Conservation (phyloP, 2,113 vertebrate genomes). For the Cyprichromis sp. region DNA sequence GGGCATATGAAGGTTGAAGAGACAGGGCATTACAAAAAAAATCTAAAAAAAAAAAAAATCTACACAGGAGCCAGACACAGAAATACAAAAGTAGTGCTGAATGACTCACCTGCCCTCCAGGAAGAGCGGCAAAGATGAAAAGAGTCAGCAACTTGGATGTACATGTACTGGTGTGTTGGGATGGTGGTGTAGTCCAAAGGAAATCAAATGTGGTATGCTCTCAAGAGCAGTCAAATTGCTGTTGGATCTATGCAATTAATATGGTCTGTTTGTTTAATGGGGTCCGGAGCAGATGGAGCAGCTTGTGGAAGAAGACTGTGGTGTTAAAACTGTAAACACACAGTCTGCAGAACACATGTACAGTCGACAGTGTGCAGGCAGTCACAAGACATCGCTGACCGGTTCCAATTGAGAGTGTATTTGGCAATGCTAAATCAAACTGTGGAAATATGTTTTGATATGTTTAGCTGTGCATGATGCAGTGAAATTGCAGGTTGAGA, state of each 20-base stretch:
- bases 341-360: conserved; percentile 14
- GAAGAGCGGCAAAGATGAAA: conserved; percentile 3
- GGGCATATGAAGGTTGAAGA: conserved; percentile 46
- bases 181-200: background rate
- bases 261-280: conserved; percentile 26
- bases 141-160: background rate
- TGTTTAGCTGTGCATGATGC: background rate
- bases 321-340: background rate
- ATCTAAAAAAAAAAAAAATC: background rate
- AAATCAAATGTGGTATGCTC: conserved; percentile 14
- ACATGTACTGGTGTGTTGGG: background rate
- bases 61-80: background rate
- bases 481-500: background rate
- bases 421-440: background rate
- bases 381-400: background rate
- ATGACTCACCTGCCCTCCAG: conserved; percentile 31
- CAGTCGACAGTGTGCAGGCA: background rate
- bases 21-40: conserved; percentile 8
- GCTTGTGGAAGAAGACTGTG: background rate
- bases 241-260: conserved; percentile 15
- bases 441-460: background rate
- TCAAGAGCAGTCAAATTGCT: conserved; percentile 1
- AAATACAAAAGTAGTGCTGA: background rate
- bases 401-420: background rate
- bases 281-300: conserved; percentile 16